These are phyloP conservation scores for Melanotus villosus DNA, from an alignment of 2,888 invertebrate species.

Conservation along the genomic window DNA sequence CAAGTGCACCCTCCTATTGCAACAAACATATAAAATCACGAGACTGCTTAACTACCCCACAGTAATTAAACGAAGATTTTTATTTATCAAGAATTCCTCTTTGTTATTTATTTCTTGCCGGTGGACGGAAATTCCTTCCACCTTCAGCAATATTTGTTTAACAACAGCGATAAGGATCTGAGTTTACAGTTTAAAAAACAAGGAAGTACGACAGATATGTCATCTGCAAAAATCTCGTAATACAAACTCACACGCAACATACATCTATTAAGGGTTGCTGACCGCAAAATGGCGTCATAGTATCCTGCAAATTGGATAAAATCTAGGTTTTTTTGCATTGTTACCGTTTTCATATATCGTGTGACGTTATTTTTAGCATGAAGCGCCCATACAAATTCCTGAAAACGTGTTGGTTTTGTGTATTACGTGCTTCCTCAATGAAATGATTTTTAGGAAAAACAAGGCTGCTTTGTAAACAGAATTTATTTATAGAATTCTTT, in stretches of 20 bases:
- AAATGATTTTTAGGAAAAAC: not conserved
- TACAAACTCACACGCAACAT: constrained; percentile 12
- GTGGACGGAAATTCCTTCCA: not conserved
- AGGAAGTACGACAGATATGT: constrained; percentile 7
- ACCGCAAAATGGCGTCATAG: constrained; percentile 5
- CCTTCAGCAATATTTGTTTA: not conserved
- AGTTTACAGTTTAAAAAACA: constrained; percentile 7
- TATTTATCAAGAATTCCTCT: not conserved
- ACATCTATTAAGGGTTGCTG: constrained; percentile 13
- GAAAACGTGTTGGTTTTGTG: not conserved
- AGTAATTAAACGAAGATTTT: not conserved
- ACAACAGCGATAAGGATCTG: not conserved
- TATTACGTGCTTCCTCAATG: not conserved
- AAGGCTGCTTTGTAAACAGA: not conserved
- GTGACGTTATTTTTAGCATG: constrained; percentile 1
- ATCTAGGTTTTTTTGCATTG: constrained; percentile 14
- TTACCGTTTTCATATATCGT: not conserved
- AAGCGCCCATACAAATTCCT: not conserved
- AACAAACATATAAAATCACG: constrained; percentile 1
- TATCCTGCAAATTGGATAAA: constrained; percentile 16
- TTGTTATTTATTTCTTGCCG: not conserved
- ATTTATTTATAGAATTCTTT: not conserved
- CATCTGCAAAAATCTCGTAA: constrained; percentile 2
- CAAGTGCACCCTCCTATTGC: constrained; percentile 8
- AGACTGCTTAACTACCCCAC: not conserved